Evolutionary conservation across 2,888 invertebrate species (phyloP).

Genomic region (Patella depressa): DNA sequence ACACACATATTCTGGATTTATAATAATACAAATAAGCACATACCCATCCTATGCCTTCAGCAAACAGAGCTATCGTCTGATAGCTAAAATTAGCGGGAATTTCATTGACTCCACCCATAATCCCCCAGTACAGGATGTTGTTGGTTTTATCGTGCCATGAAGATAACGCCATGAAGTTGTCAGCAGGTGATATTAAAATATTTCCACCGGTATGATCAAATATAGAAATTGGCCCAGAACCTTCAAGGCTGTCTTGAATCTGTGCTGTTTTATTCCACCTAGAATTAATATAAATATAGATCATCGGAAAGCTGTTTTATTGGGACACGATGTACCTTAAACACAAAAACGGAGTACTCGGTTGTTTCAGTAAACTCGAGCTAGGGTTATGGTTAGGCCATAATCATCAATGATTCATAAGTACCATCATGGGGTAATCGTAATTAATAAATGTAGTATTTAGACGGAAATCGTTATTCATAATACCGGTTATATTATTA

Average conservation of each 20-base stretch:
- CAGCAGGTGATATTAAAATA: constrained; percentile 47
- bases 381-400: background rate
- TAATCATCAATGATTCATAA: background rate
- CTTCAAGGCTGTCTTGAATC: constrained; percentile 44
- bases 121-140: constrained; percentile 44
- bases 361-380: too few species aligned
- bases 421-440: background rate
- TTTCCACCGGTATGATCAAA: constrained; percentile 47
- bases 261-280: constrained; percentile 36
- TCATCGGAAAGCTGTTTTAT: too few species aligned
- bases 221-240: constrained; percentile 48
- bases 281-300: background rate
- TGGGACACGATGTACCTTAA: too few species aligned
- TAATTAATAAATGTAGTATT: too few species aligned
- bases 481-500: too few species aligned
- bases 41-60: constrained; percentile 53
- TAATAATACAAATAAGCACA: constrained; percentile 1
- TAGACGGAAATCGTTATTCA: too few species aligned
- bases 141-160: constrained; percentile 40
- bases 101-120: constrained; percentile 55
- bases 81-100: constrained; percentile 41
- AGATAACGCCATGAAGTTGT: constrained; percentile 48
- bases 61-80: constrained; percentile 37
- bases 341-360: too few species aligned
- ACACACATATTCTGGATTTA: too few species aligned